Percentiles rank a stretch among this genome's conserved stretches.
Conservation (phyloP, 1,140 invertebrate species). For the Pseudomyrmex cubaensis region DNA sequence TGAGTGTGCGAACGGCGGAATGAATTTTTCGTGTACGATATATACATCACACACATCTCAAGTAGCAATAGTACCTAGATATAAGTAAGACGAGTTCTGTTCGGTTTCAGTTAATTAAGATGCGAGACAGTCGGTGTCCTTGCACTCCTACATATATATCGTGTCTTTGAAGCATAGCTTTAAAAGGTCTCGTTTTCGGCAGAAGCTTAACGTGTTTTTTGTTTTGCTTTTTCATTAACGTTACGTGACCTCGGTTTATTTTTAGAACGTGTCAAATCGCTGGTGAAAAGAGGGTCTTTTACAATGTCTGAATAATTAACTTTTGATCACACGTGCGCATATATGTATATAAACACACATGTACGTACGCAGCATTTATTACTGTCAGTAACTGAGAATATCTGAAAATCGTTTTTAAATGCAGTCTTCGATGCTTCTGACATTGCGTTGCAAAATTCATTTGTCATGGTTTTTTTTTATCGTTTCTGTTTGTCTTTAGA, state of each 20-base stretch:
- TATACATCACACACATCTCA: neutral
- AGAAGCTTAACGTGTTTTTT: neutral
- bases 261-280: neutral
- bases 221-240: neutral
- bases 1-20: neutral
- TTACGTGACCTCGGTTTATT: slow-evolving; percentile 17
- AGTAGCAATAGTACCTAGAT: neutral
- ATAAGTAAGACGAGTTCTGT: neutral
- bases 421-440: too few relatives aligned
- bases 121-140: neutral
- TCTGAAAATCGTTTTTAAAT: too few relatives aligned
- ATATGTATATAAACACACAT: too few relatives aligned
- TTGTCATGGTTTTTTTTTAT: too few relatives aligned
- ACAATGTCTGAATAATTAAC: neutral
- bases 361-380: too few relatives aligned
- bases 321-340: neutral
- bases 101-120: slow-evolving; percentile 11
- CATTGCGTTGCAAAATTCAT: too few relatives aligned
- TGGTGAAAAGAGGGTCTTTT: neutral
- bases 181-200: neutral
- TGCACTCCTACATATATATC: neutral
- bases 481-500: too few relatives aligned
- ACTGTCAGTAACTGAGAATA: too few relatives aligned
- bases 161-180: neutral
- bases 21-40: neutral